Evolutionary conservation across 2,888 invertebrate genomes (phyloP), one percentile per base, ranked within the genome.

Genomic region (Clivina fossor): DNA sequence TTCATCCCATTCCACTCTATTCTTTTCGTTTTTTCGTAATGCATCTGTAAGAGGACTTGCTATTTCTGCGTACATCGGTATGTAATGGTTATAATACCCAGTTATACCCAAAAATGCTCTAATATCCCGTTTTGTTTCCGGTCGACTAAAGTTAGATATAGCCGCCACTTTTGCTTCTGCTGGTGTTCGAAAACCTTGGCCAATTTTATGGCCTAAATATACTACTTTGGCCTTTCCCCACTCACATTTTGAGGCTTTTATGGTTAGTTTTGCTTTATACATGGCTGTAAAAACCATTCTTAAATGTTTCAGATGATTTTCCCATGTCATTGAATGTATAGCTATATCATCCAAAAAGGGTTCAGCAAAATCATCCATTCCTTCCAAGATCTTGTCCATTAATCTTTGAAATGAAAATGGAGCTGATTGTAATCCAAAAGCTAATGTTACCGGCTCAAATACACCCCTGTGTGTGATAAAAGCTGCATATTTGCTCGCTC

Each of bases 211-310:
- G 4, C 33, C 33, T 2, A 41, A 24, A 41, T 41, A 41, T 13
- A 41, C 22, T 1, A 44, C 44, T 44, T 44, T 1, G 2, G 44
- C 16, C n/a, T 44, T 2, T 7, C 28, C 30, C 44, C 44, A 44
- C 18, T 44, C 13, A 19, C 47, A 47, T 47, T 47, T 32, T 33
- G 30, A n/a, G 9, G 47, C 47, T 20, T 47, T 47, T 11, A 33
- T 47, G 1, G 24, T 41, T 20, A 24, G n/a, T 13, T 32, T 20
- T 9, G 46, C 46, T 18, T 46, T 11, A 18, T 46, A 32, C 32
- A 46, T 18, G 5, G 46, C 46, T 2, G 4, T 1, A 18, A 46
- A 32, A n/a, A 46, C 32, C 19, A 9, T 3, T 16, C 20, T 2
- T 18, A 46, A 19, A 46, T 46, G 46, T 30, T 16, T n/a, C 19